These are phyloP conservation scores for Hoplias malabaricus DNA, from an alignment of 2,113 vertebrate species.

Conservation along the genomic window DNA sequence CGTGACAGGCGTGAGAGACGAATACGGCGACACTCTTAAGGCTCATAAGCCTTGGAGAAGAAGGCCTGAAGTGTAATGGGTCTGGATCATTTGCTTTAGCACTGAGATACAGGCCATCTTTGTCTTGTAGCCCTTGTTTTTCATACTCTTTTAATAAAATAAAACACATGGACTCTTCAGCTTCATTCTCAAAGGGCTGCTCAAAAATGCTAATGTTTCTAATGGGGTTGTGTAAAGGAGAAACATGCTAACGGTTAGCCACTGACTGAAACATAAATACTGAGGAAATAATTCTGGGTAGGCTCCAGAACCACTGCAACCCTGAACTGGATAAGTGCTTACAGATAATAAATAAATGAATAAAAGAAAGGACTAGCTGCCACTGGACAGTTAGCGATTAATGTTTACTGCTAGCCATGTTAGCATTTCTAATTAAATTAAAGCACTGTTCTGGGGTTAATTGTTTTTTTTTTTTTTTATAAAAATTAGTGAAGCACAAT, in stretches of 20 bases:
- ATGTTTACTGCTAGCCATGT: background rate
- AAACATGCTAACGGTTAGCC: too few relatives aligned
- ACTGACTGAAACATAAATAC: too few relatives aligned
- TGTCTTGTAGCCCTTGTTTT: background rate
- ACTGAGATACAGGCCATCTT: background rate
- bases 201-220: background rate
- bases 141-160: background rate
- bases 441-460: background rate
- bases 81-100: conserved; percentile 24
- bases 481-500: background rate
- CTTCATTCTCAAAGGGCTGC: background rate
- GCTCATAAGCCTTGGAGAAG: conserved; percentile 76
- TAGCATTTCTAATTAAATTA: background rate
- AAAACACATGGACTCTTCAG: background rate
- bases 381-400: too few relatives aligned
- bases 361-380: too few relatives aligned
- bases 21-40: conserved; percentile 65
- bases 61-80: conserved; percentile 60
- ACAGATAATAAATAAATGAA: too few relatives aligned
- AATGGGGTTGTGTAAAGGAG: too few relatives aligned
- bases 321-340: too few relatives aligned
- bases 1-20: conserved; percentile 75
- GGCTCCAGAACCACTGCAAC: too few relatives aligned
- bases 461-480: background rate
- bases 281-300: too few relatives aligned